Base-by-base conservation (phyloP, 2,797 vertebrate genomes). In the Poecilia picta region DNA sequence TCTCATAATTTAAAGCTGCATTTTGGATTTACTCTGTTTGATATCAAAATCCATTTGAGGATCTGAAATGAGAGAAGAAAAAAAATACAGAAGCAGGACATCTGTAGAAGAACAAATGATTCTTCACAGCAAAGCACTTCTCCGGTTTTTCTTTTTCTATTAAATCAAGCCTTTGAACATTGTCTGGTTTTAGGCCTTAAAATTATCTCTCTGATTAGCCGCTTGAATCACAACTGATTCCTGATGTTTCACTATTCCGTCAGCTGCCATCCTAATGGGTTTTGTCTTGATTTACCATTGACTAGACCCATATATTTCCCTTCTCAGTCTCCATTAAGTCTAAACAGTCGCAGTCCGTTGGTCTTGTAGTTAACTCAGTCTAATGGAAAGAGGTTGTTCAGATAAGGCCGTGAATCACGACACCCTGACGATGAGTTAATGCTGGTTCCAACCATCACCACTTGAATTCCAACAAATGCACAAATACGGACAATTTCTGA, bases 311-410 rank as follows among this genome's bases (percentile, higher is more conserved):
- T 80, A 83, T 82, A 43, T 49, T 84, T 81, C 64, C 83, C 28
- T 80, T 62, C n/a, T 68, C 49, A 5, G 55, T n/a, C 76, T 78
- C 76, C 73, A 85, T 89, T 81, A 80, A 79, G 82, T 77, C 76
- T 75, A 46, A 81, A 75, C 77, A 71, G 59, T 77, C 72, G 78
- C 66, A 73, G 53, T 81, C 79, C 28, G 2, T 33, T 23, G 28
- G 47, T 46, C 23, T 72, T 79, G 81, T 49, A 23, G 33, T 85
- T 82, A 86, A 88, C 76, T 85, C 81, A 85, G 75, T 86, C 62
- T 80, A 87, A 93, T 85, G 80, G 79, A 33, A 39, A 77, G 77
- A 0, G 72, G 79, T 80, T 81, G 78, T 62, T 78, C 68, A 75
- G 43, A 82, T 76, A 76, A 72, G 74, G 76, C 66, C 43, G 64